Conservation (phyloP, 2,113 vertebrate species). For the Gila orcuttii region DNA sequence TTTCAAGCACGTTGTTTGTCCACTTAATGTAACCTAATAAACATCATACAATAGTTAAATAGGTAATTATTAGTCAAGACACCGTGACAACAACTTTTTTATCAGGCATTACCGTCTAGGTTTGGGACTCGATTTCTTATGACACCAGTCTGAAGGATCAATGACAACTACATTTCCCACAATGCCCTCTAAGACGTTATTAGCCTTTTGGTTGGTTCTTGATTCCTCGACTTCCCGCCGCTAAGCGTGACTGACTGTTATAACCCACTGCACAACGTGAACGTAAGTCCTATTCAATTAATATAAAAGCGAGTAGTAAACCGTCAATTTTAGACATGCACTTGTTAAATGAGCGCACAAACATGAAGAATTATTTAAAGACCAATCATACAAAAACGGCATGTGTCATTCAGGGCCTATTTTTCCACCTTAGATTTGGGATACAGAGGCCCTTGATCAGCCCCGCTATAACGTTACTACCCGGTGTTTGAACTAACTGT, state of each 20-base stretch:
- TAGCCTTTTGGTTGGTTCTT: slow-evolving; percentile 34
- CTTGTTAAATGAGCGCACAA: not conserved
- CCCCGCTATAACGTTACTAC: not conserved
- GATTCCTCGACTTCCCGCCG: slow-evolving; percentile 32
- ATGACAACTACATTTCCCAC: slow-evolving; percentile 35
- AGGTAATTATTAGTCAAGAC: too few relatives aligned
- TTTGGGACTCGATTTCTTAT: too few relatives aligned
- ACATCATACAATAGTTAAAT: too few relatives aligned
- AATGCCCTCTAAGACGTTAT: not conserved
- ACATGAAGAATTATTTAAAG: not conserved
- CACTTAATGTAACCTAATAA: too few relatives aligned
- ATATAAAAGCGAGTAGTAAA: not conserved
- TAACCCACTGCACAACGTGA: slow-evolving; percentile 22
- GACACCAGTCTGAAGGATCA: too few relatives aligned
- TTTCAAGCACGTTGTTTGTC: too few relatives aligned
- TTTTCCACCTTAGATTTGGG: slow-evolving; percentile 14
- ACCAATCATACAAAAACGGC: not conserved
- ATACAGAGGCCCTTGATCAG: slow-evolving; percentile 2
- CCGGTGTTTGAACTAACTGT: not conserved
- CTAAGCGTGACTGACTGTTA: slow-evolving; percentile 14
- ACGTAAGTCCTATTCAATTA: slow-evolving; percentile 46
- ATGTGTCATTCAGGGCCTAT: slow-evolving; percentile 6
- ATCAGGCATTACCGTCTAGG: too few relatives aligned
- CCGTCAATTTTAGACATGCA: not conserved
- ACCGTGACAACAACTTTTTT: too few relatives aligned